Evolutionary conservation across 2,797 vertebrate genomes (phyloP).

Genomic region (Thunnus albacares): DNA sequence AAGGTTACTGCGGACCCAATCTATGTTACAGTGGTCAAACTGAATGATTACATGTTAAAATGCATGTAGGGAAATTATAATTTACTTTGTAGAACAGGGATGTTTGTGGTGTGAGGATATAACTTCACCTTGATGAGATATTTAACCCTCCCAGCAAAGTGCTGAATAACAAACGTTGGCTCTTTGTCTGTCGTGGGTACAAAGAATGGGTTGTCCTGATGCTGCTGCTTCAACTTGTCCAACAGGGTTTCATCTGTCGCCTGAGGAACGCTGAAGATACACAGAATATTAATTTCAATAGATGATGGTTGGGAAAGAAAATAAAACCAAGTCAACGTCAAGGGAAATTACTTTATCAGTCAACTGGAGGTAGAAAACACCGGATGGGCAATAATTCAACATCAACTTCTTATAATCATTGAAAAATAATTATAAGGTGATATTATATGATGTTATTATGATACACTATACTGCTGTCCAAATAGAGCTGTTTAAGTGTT

Average conservation of each 20-base stretch:
- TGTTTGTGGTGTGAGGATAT: conserved; percentile 19
- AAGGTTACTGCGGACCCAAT: conserved; percentile 17
- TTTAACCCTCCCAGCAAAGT: conserved; percentile 94
- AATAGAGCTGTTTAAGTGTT: no score
- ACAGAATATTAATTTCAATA: conserved; percentile 27
- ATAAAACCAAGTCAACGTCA: background rate
- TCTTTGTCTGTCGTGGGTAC: conserved; percentile 88
- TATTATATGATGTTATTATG: background rate
- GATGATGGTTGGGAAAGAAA: background rate
- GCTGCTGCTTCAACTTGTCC: conserved; percentile 92
- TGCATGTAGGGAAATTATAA: background rate
- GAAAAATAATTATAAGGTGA: background rate
- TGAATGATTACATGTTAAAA: conserved; percentile 5
- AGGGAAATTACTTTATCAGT: background rate
- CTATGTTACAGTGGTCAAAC: background rate
- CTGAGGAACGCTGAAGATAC: conserved; percentile 87
- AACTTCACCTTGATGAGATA: conserved; percentile 93
- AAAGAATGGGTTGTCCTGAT: conserved; percentile 90
- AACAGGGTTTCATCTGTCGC: conserved; percentile 91
- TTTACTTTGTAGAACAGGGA: background rate
- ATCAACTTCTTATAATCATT: background rate
- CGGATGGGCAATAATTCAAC: background rate
- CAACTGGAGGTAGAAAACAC: background rate
- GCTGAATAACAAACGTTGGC: conserved; percentile 91
- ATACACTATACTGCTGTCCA: no score